These are phyloP conservation scores for Apodemia duryi DNA, from an alignment of 2,888 invertebrate genomes.

Conservation along the genomic window DNA sequence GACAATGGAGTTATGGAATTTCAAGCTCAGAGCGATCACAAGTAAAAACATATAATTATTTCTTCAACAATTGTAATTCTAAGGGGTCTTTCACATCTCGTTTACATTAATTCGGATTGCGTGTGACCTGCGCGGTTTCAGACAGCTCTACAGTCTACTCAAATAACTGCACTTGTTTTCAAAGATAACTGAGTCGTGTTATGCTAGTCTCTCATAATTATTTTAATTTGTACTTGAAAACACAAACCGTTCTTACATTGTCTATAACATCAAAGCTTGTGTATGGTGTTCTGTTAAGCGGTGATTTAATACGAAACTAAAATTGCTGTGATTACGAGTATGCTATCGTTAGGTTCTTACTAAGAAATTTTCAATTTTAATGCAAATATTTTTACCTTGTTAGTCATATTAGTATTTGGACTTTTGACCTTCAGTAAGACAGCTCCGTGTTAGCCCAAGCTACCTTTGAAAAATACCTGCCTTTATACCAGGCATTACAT, in stretches of 20 bases:
- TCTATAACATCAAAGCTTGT: neutral
- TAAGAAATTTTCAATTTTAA: no score
- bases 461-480: no score
- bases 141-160: neutral
- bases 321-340: neutral
- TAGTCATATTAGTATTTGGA: no score
- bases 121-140: slow-evolving; percentile 1
- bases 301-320: neutral
- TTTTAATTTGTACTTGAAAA: slow-evolving; percentile 6
- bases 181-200: slow-evolving; percentile 3
- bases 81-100: slow-evolving; percentile 3
- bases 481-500: no score
- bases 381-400: no score
- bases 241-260: slow-evolving; percentile 1
- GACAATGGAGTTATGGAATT: neutral
- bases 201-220: slow-evolving; percentile 3
- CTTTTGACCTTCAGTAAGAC: no score
- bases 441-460: no score
- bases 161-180: slow-evolving; percentile 9
- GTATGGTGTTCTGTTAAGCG: neutral
- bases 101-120: slow-evolving; percentile 1
- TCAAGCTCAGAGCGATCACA: neutral
- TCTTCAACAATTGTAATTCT: neutral
- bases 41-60: neutral
- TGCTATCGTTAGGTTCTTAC: neutral